Base-by-base conservation (phyloP, 2,888 invertebrate genomes). In the Balanococcus diminutus region DNA sequence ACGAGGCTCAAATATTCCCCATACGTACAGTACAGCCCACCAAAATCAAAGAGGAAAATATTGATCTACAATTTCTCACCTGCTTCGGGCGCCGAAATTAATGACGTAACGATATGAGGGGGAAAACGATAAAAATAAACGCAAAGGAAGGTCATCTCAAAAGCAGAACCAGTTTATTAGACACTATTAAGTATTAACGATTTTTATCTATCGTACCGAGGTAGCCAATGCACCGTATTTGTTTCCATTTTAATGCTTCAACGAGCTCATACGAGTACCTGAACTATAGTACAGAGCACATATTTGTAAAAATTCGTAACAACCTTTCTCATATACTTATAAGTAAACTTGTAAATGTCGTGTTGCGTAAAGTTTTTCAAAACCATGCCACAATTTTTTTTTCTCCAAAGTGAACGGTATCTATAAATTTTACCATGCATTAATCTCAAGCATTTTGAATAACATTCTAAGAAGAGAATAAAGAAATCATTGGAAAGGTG, bases 101-200 rank as follows among this genome's bases (percentile, higher is more conserved):
- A 79, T 79, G 75, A 79, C 75, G 75, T 36, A 79, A 79, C 75
- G 36, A 36, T 79, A 36, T 79, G 25, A 79, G 28, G 36, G 36
- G 19, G 19, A 32, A 79, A 79, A 5, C 36, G 75, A 79, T 79
- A 79, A 79, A 79, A 79, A 79, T 79, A 79, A 79, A 79, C 75
- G 28, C 72, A 6, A 19, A 36, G 36, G 75, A 79, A 79, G 75
- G 75, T 79, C 75, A 79, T 79, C 56, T 56, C 32, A 79, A 36
- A 36, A 79, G 11, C 36, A 79, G 75, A 79, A 79, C 75, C 75
- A 79, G 75, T 79, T 79, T 79, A 79, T 79, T 36, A 72, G 32
- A 72, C 72, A 32, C 31, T 31, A 36, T 79, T 19, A 79, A 32
- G 16, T 31, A 36, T 79, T 19, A 79, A 79, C 19, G 19, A 36